Conservation (phyloP, 1,140 invertebrate genomes). For the Temnothorax curvispinosus region DNA sequence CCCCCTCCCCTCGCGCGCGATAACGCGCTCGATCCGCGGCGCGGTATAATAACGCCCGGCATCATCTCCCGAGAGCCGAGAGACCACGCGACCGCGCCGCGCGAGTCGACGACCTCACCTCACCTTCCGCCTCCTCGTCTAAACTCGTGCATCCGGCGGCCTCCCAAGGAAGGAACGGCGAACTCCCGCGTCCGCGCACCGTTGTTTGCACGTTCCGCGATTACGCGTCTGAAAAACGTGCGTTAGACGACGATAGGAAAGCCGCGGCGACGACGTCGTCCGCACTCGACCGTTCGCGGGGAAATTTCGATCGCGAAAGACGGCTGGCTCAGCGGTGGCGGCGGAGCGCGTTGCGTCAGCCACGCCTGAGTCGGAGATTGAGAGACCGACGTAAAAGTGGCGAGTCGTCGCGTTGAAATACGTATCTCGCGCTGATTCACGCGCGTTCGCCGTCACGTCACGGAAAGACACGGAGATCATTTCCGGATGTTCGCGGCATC, state of each 20-base stretch:
- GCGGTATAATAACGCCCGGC: not conserved
- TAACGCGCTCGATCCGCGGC: not conserved
- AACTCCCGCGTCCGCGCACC: not conserved
- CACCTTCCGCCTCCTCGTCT: conserved; percentile 14
- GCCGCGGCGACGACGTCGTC: conserved; percentile 9
- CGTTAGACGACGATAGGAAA: conserved; percentile 36
- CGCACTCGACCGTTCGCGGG: not conserved
- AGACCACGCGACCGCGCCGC: not conserved
- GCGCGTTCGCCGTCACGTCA: not conserved
- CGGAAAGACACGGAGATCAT: not conserved
- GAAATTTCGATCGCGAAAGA: conserved; percentile 15
- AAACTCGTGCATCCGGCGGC: conserved; percentile 2
- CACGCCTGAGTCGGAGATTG: not conserved
- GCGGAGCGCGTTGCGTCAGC: not conserved
- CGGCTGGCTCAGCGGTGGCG: not conserved
- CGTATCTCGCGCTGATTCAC: not conserved
- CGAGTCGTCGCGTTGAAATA: not conserved
- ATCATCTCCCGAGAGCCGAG: not conserved
- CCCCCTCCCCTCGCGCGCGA: not conserved
- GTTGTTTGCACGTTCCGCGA: conserved; percentile 15
- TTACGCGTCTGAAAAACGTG: conserved; percentile 33
- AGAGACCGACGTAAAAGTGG: not conserved
- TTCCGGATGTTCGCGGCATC: not conserved
- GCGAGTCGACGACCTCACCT: conserved; percentile 61
- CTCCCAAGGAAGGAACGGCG: not conserved